These are phyloP conservation scores for Sepiola atlantica DNA, from an alignment of 2,888 invertebrate genomes.

Conservation along the genomic window DNA sequence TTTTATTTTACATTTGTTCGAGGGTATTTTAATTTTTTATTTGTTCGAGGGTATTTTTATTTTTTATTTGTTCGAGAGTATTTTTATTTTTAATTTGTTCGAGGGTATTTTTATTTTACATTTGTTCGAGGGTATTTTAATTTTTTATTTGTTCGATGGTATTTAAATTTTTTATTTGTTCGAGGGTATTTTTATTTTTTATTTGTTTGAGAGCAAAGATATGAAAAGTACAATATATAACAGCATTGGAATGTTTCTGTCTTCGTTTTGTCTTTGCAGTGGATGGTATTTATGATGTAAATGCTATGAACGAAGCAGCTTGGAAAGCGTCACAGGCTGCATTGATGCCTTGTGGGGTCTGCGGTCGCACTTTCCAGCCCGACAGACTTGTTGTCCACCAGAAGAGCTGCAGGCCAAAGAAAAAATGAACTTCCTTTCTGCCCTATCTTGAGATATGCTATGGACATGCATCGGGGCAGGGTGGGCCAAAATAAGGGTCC, in stretches of 20 bases:
- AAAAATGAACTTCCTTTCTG: slow-evolving; percentile 48
- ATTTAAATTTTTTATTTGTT: neutral
- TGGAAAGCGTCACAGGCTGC: slow-evolving; percentile 79
- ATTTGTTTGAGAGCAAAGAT: neutral
- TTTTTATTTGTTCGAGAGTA: too few relatives aligned
- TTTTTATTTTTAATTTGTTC: too few relatives aligned
- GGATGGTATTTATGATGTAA: slow-evolving; percentile 71
- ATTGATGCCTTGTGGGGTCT: slow-evolving; percentile 79
- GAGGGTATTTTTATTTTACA: too few relatives aligned
- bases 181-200: neutral
- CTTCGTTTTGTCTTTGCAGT: slow-evolving; percentile 53
- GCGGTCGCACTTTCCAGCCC: slow-evolving; percentile 82
- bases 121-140: too few relatives aligned
- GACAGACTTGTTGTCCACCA: slow-evolving; percentile 81
- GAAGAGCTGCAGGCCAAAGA: slow-evolving; percentile 77
- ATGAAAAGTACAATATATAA: neutral
- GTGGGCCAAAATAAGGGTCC: too few relatives aligned
- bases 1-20: too few relatives aligned
- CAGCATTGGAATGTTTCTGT: neutral
- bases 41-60: too few relatives aligned
- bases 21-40: too few relatives aligned
- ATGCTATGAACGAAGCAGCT: slow-evolving; percentile 77
- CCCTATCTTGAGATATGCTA: neutral
- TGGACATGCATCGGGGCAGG: neutral
- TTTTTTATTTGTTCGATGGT: too few relatives aligned